Evolutionary conservation across 2,113 vertebrate genomes (phyloP), one percentile per base, ranked within the genome.

Genomic region (Otocyon megalotis): DNA sequence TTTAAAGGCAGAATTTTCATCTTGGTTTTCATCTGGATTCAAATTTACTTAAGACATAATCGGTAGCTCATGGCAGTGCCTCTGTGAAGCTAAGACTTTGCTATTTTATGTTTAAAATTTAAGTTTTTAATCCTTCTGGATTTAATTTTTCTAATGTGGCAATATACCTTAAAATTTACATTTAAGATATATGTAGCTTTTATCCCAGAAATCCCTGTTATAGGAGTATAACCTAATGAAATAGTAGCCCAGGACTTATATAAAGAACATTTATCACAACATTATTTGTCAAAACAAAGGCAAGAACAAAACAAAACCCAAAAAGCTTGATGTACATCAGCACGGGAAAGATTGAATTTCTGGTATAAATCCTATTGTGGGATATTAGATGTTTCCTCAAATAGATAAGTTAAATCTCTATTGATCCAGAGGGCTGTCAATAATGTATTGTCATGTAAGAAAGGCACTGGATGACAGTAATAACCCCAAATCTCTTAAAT

Each of bases 91-190:
- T 43, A 37, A 56, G 22, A 74, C 94, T 93, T 96, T 81, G 72
- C 93, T 93, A 71, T 37, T 97, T 87, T 92, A 43, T 82, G 24
- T 93, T 94, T 79, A 79, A 93, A 92, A 62, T 88, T 50, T 89
- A 97, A 96, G 37, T 50, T 54, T 96, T 94, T 69, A 93, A 89
- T 67, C 58, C 67, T 72, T 54, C 22, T 81, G 19, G 17, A 67
- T 69, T 95, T 96, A 84, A 80, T 48, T 94, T 94, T 87, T 54
- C 53, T 69, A 94, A 67, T 91, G 32, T 65, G 53, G 74, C 35
- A 82, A 32, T 28, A 37, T 82, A 20, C 8, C 63, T 97, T 72
- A 82, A 94, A 30, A 4, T 43, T 89, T 63, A 62, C 93, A 72
- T 94, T 81, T 84, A 85, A 93, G 76, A 83, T 37, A n/a, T 30